Evolutionary conservation across 2,888 invertebrate genomes (phyloP), one percentile per base, ranked within the genome.

Genomic region (Fissipunctia ypsillon): DNA sequence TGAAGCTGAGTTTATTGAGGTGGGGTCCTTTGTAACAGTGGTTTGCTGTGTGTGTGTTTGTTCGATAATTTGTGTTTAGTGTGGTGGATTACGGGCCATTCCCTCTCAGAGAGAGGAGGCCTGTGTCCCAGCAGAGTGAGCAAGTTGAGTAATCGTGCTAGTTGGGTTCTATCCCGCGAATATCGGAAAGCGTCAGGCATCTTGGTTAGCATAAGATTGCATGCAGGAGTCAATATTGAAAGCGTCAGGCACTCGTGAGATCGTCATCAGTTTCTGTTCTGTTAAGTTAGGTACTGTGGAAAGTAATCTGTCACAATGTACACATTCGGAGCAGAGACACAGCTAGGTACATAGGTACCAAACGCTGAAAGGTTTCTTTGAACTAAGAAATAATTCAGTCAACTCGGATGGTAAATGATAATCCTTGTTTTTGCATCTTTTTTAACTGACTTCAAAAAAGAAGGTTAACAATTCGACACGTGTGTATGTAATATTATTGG

Each of bases 1-100:
- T 85, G 87, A 66, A 74, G 75, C 57, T 69, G 28, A 73, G 35
- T 31, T 72, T 67, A 31, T 54, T 81, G 73, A 85, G 85, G 85
- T 85, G 74, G 61, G 85, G n/a, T 54, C 25, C 25, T 31, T 28
- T 35, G 14, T 14, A 22, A 38, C 35, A 3, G 64, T 74, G 45
- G 41, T 52, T 28, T 35, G 52, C 35, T 10, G 14, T 35, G 31
- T 28, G 16, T 19, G 56, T n/a, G 16, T n/a, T 54, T 54, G 19
- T 56, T 56, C 19, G n/a, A 64, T 64, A 19, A 22, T 19, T 54
- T n/a, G 31, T 56, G 56, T 7, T 28, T 25, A 50, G 41, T 19
- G 31, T 31, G 10, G 16, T 48, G 10, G 5, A n/a, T 52, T 52
- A 16, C 31, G 31, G 7, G n/a, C 31, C n/a, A 31, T 31, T 22